phyloP scores from a whole-genome alignment of 2,113 vertebrate species.

The Rhizomys pruinosus region DNA sequence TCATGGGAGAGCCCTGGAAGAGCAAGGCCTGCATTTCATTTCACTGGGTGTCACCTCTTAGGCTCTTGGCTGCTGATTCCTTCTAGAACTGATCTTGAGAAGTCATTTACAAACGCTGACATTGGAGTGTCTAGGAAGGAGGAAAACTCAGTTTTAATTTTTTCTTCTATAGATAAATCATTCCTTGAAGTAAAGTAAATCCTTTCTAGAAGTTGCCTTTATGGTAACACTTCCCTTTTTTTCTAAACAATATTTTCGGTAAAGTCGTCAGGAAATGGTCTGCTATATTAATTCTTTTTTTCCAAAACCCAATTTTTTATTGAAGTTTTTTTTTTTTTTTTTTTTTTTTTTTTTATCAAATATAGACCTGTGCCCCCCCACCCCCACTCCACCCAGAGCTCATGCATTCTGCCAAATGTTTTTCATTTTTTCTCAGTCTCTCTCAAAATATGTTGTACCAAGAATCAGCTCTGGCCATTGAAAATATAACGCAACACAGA shows the following conservation, averaged over 20 bases:
- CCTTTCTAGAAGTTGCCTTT: constrained; percentile 23
- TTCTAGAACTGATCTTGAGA: constrained; percentile 36
- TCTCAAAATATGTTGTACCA: not conserved
- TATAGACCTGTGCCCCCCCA: too few relatives aligned
- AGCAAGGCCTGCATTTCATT: constrained; percentile 46
- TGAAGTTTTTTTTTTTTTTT: too few relatives aligned
- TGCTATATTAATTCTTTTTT: constrained; percentile 53
- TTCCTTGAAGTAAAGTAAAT: constrained; percentile 43
- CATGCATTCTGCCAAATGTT: too few relatives aligned
- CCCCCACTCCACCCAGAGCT: too few relatives aligned
- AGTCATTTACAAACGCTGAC: not conserved
- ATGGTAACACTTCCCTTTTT: not conserved
- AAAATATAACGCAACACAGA: constrained; percentile 1
- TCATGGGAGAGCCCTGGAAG: constrained; percentile 63
- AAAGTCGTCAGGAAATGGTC: not conserved
- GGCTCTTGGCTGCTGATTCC: constrained; percentile 46
- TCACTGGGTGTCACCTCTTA: constrained; percentile 29
- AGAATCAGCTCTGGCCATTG: constrained; percentile 2
- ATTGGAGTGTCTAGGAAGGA: not conserved
- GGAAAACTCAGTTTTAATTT: not conserved
- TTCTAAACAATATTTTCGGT: constrained; percentile 15
- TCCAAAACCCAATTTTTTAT: too few relatives aligned
- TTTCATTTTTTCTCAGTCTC: too few relatives aligned
- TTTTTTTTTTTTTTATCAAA: too few relatives aligned
- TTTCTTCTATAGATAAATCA: not conserved